These are phyloP conservation scores for Lagopus leucura DNA, from an alignment of 2,113 vertebrate species.

Conservation along the genomic window DNA sequence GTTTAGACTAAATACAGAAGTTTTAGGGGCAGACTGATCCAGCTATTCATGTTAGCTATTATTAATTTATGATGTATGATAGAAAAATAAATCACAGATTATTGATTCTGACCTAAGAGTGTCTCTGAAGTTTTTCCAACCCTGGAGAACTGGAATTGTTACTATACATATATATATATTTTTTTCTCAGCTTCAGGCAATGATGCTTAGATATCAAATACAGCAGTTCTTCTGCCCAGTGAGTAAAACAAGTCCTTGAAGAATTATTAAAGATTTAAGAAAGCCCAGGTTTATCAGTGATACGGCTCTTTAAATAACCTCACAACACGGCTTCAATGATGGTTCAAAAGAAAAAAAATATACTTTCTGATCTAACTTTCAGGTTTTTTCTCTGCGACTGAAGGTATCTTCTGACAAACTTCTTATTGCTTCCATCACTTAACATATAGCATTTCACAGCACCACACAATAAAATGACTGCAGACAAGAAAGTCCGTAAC, in stretches of 20 bases:
- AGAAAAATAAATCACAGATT: constrained; percentile 38
- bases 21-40: neutral
- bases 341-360: neutral
- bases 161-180: neutral
- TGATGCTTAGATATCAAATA: neutral
- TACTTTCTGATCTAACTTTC: neutral
- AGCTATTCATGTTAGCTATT: neutral
- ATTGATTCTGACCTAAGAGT: constrained; percentile 40
- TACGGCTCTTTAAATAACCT: neutral
- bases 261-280: neutral
- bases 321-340: neutral
- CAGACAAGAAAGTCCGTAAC: neutral
- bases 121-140: neutral
- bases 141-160: neutral
- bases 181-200: neutral
- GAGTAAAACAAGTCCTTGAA: neutral
- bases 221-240: neutral
- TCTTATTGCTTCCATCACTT: neutral
- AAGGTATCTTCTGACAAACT: neutral
- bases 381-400: neutral
- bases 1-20: neutral
- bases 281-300: rapidly evolving
- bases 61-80: constrained; percentile 25
- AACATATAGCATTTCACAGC: neutral
- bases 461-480: neutral